A percentile compares a stretch with the other conserved stretches of the same genome.
These are phyloP conservation scores for Enteromius afrohamiltoni DNA, from an alignment of 2,797 vertebrate species.

Conservation along the genomic window DNA sequence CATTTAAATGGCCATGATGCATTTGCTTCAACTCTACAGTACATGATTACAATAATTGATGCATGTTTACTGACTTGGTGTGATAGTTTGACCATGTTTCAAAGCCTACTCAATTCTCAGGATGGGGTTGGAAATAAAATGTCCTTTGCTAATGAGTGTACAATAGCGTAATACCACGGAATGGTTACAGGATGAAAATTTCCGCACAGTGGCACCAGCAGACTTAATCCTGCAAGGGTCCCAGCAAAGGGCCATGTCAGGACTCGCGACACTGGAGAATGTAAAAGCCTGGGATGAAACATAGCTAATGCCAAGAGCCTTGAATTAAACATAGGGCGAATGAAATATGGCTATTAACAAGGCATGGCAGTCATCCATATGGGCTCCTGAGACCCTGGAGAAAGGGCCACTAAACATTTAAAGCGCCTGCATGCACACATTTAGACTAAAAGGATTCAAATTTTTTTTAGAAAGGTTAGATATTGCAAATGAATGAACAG, in stretches of 20 bases:
- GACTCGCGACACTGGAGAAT: slow-evolving; percentile 36
- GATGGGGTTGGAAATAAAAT: not conserved
- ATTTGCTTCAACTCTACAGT: not conserved
- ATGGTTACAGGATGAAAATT: not conserved
- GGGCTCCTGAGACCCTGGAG: slow-evolving; percentile 15
- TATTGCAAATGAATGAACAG: not conserved
- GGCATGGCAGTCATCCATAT: slow-evolving; percentile 22
- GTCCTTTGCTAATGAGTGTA: slow-evolving; percentile 7
- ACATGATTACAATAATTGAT: not conserved
- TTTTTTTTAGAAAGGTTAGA: not conserved
- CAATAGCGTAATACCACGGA: not conserved
- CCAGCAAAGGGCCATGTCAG: slow-evolving; percentile 38
- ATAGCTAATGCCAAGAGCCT: slow-evolving; percentile 41
- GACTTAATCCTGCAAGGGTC: slow-evolving; percentile 28
- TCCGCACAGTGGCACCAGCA: slow-evolving; percentile 18
- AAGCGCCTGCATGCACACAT: slow-evolving; percentile 10
- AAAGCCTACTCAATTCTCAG: not conserved
- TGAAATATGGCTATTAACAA: slow-evolving; percentile 52
- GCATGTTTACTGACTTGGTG: not conserved
- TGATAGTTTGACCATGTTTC: not conserved
- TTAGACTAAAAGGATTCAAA: slow-evolving; percentile 12
- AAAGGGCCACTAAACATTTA: slow-evolving; percentile 24
- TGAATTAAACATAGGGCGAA: slow-evolving; percentile 55
- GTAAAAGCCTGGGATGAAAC: slow-evolving; percentile 35
- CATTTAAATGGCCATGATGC: not conserved